These are phyloP conservation scores for Pangasius macronema DNA, from an alignment of 2,797 vertebrate species.

Conservation along the genomic window DNA sequence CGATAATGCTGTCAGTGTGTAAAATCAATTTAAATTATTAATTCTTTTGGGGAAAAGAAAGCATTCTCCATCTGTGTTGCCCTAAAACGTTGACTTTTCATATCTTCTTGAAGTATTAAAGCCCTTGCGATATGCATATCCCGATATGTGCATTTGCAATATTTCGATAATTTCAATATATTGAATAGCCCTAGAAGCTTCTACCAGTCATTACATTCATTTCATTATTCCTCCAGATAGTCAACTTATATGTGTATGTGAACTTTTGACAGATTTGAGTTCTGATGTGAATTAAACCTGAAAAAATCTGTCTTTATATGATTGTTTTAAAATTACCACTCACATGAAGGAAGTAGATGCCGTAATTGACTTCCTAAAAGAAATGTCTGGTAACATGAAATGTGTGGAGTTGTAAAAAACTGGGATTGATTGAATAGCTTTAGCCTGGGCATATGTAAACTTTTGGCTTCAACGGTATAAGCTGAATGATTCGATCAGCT, in stretches of 20 bases:
- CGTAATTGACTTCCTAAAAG: neutral
- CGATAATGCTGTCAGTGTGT: no score
- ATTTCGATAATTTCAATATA: no score
- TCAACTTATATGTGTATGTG: neutral
- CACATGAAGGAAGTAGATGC: neutral
- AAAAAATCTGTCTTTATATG: neutral
- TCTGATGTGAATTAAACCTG: neutral
- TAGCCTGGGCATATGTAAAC: neutral
- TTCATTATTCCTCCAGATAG: neutral
- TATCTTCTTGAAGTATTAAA: no score
- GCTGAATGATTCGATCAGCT: neutral
- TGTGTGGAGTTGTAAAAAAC: neutral
- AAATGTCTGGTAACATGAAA: neutral
- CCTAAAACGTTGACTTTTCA: no score
- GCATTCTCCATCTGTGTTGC: no score
- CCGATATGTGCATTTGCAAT: no score
- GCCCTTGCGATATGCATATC: no score
- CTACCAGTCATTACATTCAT: neutral
- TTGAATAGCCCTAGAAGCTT: neutral
- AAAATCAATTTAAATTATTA: no score
- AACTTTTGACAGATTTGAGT: neutral
- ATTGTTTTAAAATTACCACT: neutral
- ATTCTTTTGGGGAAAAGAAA: no score
- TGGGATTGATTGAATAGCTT: neutral
- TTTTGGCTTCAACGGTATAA: neutral